These are phyloP conservation scores for Physocephala rufipes DNA, from an alignment of 2,888 invertebrate species.

Conservation along the genomic window DNA sequence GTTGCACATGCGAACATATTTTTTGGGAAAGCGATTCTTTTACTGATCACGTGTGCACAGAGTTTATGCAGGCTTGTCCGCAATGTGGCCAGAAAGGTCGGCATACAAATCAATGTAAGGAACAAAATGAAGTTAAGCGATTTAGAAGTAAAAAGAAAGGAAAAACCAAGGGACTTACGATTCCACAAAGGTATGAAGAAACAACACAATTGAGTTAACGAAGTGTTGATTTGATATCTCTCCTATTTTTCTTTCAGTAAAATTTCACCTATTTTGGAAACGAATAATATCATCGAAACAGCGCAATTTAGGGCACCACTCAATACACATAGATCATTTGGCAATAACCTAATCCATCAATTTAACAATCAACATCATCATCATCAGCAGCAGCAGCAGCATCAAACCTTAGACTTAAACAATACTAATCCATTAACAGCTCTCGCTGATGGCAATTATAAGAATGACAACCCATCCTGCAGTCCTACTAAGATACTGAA, in stretches of 20 bases:
- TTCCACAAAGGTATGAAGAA: not conserved
- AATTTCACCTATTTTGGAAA: not conserved
- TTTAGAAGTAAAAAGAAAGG: slow-evolving; percentile 49
- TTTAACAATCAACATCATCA: slow-evolving; percentile 28
- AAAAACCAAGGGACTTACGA: slow-evolving; percentile 36
- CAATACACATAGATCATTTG: slow-evolving; percentile 39
- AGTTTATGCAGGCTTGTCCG: slow-evolving; percentile 61
- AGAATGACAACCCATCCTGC: slow-evolving; percentile 25
- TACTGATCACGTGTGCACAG: slow-evolving; percentile 75
- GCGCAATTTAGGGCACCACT: slow-evolving; percentile 40
- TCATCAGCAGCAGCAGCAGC: slow-evolving; percentile 51
- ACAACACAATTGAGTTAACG: too few relatives aligned
- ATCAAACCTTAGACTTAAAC: slow-evolving; percentile 45
- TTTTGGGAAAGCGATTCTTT: slow-evolving; percentile 81
- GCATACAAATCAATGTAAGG: slow-evolving; percentile 62
- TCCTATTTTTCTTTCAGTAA: too few relatives aligned
- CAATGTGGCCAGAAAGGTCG: slow-evolving; percentile 62
- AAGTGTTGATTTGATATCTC: too few relatives aligned
- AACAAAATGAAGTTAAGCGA: slow-evolving; percentile 51
- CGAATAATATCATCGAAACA: slow-evolving; percentile 24
- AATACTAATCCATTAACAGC: too few relatives aligned
- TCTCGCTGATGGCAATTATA: too few relatives aligned
- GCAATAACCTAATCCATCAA: not conserved
- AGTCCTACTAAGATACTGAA: slow-evolving; percentile 47
- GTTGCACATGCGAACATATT: slow-evolving; percentile 82